Percentiles rank a stretch among this genome's conserved stretches.
Evolutionary conservation across 2,888 invertebrate genomes (phyloP).

Genomic region (Stramonita haemastoma): DNA sequence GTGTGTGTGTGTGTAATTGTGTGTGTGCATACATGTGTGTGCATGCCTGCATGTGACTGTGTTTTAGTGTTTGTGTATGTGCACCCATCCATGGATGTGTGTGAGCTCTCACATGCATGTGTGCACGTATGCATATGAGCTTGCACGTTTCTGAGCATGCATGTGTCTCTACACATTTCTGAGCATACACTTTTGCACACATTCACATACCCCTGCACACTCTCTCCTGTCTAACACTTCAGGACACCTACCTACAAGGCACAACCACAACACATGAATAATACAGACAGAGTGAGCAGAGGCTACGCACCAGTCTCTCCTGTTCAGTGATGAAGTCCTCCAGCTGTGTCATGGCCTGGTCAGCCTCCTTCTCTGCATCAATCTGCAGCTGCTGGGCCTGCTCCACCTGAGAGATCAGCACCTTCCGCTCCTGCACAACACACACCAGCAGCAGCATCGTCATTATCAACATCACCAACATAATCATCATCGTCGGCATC

Average conservation of each 20-base stretch:
- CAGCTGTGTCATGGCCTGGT: constrained; percentile 73
- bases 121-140: too few species aligned
- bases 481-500: too few species aligned
- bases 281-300: background rate
- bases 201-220: background rate
- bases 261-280: background rate
- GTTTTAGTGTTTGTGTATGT: too few species aligned
- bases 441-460: background rate
- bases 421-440: constrained; percentile 69
- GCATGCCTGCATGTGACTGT: too few species aligned
- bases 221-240: background rate
- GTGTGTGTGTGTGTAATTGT: too few species aligned
- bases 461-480: background rate
- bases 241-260: background rate
- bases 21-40: too few species aligned
- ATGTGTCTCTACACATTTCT: background rate
- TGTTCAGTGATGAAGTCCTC: constrained; percentile 76
- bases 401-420: constrained; percentile 72
- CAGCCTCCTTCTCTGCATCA: constrained; percentile 76
- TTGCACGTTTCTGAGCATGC: too few species aligned
- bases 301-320: constrained; percentile 69
- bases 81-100: too few species aligned
- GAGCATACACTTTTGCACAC: background rate
- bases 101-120: too few species aligned
- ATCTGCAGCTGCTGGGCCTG: constrained; percentile 72